These are phyloP conservation scores for Microcebus jonahi DNA, from an alignment of 2,113 vertebrate species.

Conservation along the genomic window DNA sequence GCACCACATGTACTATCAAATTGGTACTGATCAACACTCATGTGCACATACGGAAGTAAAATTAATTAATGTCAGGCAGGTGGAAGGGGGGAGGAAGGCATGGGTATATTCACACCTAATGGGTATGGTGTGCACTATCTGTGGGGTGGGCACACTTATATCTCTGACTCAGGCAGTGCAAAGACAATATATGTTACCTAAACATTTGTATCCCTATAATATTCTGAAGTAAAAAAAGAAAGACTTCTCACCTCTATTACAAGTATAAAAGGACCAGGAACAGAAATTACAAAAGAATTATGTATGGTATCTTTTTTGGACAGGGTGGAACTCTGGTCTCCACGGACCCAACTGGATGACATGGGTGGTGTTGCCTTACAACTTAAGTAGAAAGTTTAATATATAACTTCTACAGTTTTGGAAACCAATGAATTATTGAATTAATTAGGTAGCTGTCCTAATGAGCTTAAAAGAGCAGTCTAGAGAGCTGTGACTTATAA, in stretches of 20 bases:
- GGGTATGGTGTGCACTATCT: too few species aligned
- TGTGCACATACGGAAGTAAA: too few species aligned
- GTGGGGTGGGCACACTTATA: too few species aligned
- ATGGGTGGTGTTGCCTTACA: background rate
- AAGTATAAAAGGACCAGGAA: background rate
- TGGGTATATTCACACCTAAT: too few species aligned
- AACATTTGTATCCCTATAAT: too few species aligned
- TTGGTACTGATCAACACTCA: too few species aligned
- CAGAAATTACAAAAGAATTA: background rate
- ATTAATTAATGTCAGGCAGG: too few species aligned
- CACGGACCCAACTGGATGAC: background rate
- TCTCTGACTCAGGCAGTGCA: too few species aligned
- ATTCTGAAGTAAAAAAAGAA: too few species aligned
- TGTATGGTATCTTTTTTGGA: background rate
- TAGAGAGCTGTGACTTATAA: background rate
- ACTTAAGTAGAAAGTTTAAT: background rate
- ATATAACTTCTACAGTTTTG: background rate
- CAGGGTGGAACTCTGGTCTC: background rate
- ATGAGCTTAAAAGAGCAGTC: background rate
- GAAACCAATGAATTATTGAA: background rate
- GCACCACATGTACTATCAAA: too few species aligned
- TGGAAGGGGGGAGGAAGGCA: too few species aligned
- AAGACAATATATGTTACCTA: too few species aligned
- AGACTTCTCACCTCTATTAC: background rate
- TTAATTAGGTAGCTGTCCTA: background rate